Evolutionary conservation across 2,797 vertebrate genomes (phyloP), one percentile per base, ranked within the genome.

Genomic region (Mycteria americana): DNA sequence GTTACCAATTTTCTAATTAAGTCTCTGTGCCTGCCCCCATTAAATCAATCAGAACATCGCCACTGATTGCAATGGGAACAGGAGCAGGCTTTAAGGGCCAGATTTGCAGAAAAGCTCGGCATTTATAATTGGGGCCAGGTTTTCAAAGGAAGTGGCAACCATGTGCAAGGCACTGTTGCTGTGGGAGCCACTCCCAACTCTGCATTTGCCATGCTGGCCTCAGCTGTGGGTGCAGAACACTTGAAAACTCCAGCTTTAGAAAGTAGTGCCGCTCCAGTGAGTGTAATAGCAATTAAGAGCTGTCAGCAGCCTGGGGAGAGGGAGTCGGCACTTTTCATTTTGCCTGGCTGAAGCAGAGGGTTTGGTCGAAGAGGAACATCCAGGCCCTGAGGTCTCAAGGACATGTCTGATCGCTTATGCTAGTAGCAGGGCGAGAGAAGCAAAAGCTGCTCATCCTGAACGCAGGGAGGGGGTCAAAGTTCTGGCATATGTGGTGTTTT

Each of bases 1-100:
- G 86, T 83, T 85, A 89, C 84, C 81, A 91, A 80, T 95, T 95
- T 96, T 94, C 84, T 92, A 92, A 96, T 96, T 95, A 96, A 92
- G 65, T 81, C 56, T 91, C 78, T 83, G 33, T 74, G 75, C 45
- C 70, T 93, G 84, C n/a, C 75, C 84, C 84, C 68, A 59, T 97
- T 95, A 95, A 95, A 92, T 94, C 92, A 95, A 80, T 93, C 88
- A 93, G 94, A 87, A 56, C 14, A 1, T 88, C 0, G 0, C 72
- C 30, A 43, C 62, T 85, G 86, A 94, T 85, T 89, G 75, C 78
- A 69, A 5, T 33, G 86, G 53, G 35, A 96, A 83, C 27, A 35
- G 48, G 73, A 78, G 16, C 69, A 63, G 65, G 37, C 10, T 93
- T 77, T 88, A 75, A 84, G 30, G 90, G 60, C 56, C 80, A 70